A percentile compares a stretch with the other conserved stretches of the same genome.
phyloP scores from a whole-genome alignment of 2,797 vertebrate species.

The Carduelis carduelis region DNA sequence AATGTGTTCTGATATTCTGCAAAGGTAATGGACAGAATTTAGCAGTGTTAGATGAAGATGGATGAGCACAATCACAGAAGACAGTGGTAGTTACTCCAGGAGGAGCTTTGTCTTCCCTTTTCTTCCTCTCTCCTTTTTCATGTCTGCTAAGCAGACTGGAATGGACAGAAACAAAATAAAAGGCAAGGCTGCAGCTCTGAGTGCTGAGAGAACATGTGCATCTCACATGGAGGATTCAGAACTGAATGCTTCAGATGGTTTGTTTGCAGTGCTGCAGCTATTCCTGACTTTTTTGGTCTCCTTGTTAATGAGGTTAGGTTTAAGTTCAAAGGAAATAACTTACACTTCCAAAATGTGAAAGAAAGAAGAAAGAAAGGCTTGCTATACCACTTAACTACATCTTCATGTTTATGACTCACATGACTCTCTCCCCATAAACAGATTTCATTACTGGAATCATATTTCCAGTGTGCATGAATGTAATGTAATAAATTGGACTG shows the following conservation, averaged over 20 bases:
- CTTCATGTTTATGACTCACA: background rate
- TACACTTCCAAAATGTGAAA: background rate
- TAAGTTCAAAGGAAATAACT: slow-evolving; percentile 4
- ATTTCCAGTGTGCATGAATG: background rate
- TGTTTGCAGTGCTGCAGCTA: background rate
- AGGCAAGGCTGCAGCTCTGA: background rate
- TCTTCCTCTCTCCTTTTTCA: background rate
- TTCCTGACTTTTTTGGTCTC: background rate
- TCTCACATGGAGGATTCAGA: background rate
- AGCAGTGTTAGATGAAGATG: background rate
- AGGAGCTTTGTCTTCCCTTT: background rate
- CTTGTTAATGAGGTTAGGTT: background rate
- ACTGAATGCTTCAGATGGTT: background rate
- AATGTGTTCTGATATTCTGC: background rate
- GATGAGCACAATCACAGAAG: background rate
- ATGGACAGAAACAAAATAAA: background rate
- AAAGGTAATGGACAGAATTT: background rate
- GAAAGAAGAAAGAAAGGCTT: background rate
- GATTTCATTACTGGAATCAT: background rate
- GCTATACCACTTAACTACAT: background rate
- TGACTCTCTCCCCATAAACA: background rate
- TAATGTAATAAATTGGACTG: background rate
- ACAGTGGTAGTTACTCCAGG: background rate
- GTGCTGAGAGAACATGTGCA: background rate
- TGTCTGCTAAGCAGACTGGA: background rate